Base-by-base conservation (phyloP, 2,797 vertebrate genomes). In the Aphelocoma californica region DNA sequence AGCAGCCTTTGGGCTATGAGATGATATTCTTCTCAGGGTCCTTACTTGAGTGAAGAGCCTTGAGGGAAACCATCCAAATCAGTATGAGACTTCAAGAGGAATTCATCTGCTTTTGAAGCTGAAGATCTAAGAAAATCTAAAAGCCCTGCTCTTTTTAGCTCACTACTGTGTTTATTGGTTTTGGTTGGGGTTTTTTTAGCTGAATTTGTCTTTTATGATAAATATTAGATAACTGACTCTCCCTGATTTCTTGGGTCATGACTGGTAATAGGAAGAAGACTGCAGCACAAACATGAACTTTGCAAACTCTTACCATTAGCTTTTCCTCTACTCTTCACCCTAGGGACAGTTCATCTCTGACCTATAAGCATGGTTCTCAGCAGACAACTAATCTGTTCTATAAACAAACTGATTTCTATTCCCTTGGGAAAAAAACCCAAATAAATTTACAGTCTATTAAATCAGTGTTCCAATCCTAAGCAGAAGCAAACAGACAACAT, bases 361-460 rank as follows among this genome's bases (percentile, higher is more conserved):
- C 60, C 86, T 85, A 56, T 3, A n/a, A 85, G 38, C 40, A 81
- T 4, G 9, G 79, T 94, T 96, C 91, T 96, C 91, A 95, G 80
- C 88, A 94, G 64, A 86, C 20, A 77, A 47, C 32, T 94, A 69
- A 90, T 94, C 64, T 95, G 56, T 54, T 94, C 74, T 82, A 77
- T 74, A 96, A 96, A 97, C 83, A 95, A 88, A 90, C 53, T 69
- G 38, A 85, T 84, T 92, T 82, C n/a, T 72, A 58, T 85, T 92
- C 87, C 64, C 42, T 73, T 86, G 60, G 73, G 25, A 88, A 74
- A 79, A 50, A 58, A 26, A 36, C 54, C 47, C 53, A 81, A 96
- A 84, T 66, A 91, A 47, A 91, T 36, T 34, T 42, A 32, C 58
- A 64, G 51, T 80, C 71, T 92, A 82, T 92, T 53, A 92, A 92